Percentiles rank a stretch among this genome's conserved stretches.
Evolutionary conservation across 2,888 invertebrate genomes (phyloP).

Genomic region (Scaeva pyrastri): DNA sequence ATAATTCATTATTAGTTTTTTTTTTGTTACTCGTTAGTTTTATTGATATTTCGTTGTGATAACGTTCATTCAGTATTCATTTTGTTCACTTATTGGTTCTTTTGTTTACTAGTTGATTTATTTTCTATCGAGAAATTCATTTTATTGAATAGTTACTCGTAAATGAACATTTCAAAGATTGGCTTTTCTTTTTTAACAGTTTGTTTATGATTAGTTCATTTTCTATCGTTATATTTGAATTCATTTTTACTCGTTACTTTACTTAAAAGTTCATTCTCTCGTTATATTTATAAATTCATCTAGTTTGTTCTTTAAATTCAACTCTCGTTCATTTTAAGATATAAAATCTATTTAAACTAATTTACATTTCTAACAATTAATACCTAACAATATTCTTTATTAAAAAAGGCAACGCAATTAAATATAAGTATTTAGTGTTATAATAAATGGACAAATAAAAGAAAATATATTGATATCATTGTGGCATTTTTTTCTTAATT

Average conservation of each 20-base stretch:
- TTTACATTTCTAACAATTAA: neutral
- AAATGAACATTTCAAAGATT: no score
- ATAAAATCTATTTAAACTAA: no score
- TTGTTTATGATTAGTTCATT: no score
- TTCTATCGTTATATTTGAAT: no score
- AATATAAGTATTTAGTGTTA: neutral
- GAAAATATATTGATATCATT: constrained; percentile 58
- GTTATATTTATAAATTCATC: no score
- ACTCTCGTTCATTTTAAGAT: no score
- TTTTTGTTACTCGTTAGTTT: no score
- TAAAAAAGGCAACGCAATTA: neutral
- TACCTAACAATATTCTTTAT: neutral
- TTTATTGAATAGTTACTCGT: neutral
- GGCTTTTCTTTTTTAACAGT: neutral
- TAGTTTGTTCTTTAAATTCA: no score
- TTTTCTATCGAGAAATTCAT: neutral
- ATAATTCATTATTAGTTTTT: no score
- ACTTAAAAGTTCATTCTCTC: no score
- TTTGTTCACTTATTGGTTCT: neutral
- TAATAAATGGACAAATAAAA: constrained; percentile 43
- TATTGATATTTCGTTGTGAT: neutral
- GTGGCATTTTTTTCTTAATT: constrained; percentile 36
- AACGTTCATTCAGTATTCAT: neutral
- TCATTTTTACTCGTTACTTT: no score
- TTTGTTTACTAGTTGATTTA: neutral